phyloP scores from a whole-genome alignment of 2,797 vertebrate species.

The Anguilla anguilla region DNA sequence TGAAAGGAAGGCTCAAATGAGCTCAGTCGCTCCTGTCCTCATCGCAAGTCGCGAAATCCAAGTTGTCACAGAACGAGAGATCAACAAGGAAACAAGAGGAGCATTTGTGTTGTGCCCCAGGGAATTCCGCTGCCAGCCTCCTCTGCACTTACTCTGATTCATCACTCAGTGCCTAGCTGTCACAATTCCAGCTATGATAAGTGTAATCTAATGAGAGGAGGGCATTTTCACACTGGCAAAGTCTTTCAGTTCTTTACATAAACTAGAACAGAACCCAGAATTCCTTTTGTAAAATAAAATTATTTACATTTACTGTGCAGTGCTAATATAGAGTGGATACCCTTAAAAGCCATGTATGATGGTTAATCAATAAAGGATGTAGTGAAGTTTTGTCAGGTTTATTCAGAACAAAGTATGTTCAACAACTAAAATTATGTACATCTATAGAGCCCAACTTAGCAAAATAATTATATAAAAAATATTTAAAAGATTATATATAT shows the following conservation, averaged over 20 bases:
- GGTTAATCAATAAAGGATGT: not conserved
- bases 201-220: slow-evolving; percentile 20
- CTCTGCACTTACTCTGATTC: slow-evolving; percentile 63
- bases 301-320: not conserved
- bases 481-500: no score
- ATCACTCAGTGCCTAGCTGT: slow-evolving; percentile 60
- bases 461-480: no score
- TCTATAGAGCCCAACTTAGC: no score
- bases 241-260: slow-evolving; percentile 3
- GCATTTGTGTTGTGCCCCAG: slow-evolving; percentile 66
- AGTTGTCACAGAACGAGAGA: slow-evolving; percentile 74
- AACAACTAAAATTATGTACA: no score
- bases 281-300: not conserved
- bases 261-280: not conserved
- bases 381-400: no score
- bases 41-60: slow-evolving; percentile 67
- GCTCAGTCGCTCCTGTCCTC: slow-evolving; percentile 63
- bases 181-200: not conserved
- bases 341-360: not conserved
- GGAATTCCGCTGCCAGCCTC: slow-evolving; percentile 63
- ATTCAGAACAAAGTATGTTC: no score
- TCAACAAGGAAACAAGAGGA: slow-evolving; percentile 74
- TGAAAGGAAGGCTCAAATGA: slow-evolving; percentile 70
- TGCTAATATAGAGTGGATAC: not conserved
- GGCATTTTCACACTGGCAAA: slow-evolving; percentile 51